Evolutionary conservation across 2,797 vertebrate genomes (phyloP), one percentile per base, ranked within the genome.

Genomic region (Ctenochaetus hawaiiensis): DNA sequence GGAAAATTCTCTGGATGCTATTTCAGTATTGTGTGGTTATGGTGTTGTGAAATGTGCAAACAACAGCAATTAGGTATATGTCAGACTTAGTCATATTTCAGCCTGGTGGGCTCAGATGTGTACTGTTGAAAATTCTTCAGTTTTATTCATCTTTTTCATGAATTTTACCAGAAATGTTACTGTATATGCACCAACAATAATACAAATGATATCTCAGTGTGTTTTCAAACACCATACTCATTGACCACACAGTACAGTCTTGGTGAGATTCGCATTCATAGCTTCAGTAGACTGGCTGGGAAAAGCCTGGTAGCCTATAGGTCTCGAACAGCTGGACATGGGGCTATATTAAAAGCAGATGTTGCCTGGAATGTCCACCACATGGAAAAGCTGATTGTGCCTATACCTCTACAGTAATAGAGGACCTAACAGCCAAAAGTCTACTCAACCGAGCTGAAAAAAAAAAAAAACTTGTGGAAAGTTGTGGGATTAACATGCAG

Each of bases 301-400:
- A 80, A 81, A 80, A 82, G 81, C 67, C 86, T 85, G 72, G 85
- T 78, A 88, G 85, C 72, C 84, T 82, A 86, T 88, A 91, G 75
- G 83, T 69, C 82, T 82, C 65, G 83, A 93, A 87, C 92, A 94
- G 92, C 89, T 94, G 92, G 92, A 90, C 79, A 53, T 80, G 78
- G 73, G 71, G 69, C 43, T 84, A 62, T 92, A 93, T 90, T 87
- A 61, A 83, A 94, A 94, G 75, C 93, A 95, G 93, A 94, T 94
- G 94, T 92, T 78, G 69, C 17, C 59, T 76, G 88, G 90, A 93
- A 93, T 94, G 91, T 89, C 85, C 87, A 87, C 80, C 89, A 92
- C 93, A 93, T 93, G 94, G 92, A 94, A 94, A 94, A 90, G 81
- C 82, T 93, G 92, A 94, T 83, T 85, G 77, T 81, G 82, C 60